A percentile compares a stretch with the other conserved stretches of the same genome.
Evolutionary conservation across 2,113 vertebrate genomes (phyloP).

Genomic region (Eubucco bourcierii): DNA sequence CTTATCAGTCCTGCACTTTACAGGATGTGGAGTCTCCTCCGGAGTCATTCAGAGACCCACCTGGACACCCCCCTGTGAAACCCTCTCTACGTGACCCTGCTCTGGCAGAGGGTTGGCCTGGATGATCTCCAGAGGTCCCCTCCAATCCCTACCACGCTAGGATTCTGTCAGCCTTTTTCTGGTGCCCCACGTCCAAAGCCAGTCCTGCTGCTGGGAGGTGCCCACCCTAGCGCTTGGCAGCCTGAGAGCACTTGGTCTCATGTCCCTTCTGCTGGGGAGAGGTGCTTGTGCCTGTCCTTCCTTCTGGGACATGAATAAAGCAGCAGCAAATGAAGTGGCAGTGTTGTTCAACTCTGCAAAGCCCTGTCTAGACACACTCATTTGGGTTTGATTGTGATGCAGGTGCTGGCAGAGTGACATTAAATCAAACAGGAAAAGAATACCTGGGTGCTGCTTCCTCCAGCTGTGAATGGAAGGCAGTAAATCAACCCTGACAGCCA

Average conservation of each 20-base stretch:
- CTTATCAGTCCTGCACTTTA: no score
- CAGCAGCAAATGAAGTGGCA: neutral
- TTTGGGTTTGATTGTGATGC: slow-evolving; percentile 18
- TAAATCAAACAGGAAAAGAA: slow-evolving; percentile 8
- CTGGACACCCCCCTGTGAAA: no score
- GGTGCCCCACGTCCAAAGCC: neutral
- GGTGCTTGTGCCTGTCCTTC: neutral
- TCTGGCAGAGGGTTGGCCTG: no score
- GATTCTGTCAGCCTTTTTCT: no score
- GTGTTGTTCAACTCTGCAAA: neutral
- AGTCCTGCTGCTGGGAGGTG: neutral
- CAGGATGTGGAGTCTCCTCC: no score
- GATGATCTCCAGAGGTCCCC: no score
- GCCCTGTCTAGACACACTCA: neutral
- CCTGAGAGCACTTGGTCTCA: neutral
- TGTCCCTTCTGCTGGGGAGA: neutral
- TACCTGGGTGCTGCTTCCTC: slow-evolving; percentile 10
- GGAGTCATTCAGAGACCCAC: no score
- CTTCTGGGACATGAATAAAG: neutral
- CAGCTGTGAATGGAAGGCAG: neutral
- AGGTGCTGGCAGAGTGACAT: neutral
- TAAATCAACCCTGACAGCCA: neutral
- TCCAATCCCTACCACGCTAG: no score
- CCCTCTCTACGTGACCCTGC: no score
- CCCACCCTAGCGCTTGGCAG: neutral